A percentile compares a stretch with the other conserved stretches of the same genome.
phyloP scores from a whole-genome alignment of 2,888 invertebrate genomes.

The Trichacis sp. region DNA sequence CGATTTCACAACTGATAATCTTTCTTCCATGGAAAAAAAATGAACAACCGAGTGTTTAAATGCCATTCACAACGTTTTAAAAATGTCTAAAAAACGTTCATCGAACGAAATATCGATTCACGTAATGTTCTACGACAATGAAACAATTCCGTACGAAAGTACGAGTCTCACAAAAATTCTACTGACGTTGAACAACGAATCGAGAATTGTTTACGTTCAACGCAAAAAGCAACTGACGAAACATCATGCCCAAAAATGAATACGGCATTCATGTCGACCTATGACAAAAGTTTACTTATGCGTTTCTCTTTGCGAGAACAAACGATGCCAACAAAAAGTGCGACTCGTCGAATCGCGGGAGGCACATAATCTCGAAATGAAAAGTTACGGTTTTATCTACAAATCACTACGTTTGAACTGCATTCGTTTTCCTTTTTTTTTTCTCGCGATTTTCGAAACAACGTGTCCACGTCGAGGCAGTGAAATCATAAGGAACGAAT shows the following conservation, averaged over 20 bases:
- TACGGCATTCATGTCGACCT: slow-evolving; percentile 62
- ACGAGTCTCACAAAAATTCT: slow-evolving; percentile 3
- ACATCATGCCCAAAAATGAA: slow-evolving; percentile 66
- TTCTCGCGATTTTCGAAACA: no score
- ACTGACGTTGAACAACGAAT: slow-evolving; percentile 1
- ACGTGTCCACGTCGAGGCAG: slow-evolving; percentile 12
- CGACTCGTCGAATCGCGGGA: slow-evolving; percentile 17
- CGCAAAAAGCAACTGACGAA: slow-evolving; percentile 61
- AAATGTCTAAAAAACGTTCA: no score
- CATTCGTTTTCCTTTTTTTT: slow-evolving; percentile 17
- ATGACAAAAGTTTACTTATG: slow-evolving; percentile 49
- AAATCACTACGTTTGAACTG: slow-evolving; percentile 24
- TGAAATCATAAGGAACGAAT: slow-evolving; percentile 47
- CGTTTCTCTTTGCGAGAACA: slow-evolving; percentile 35
- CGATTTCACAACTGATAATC: no score
- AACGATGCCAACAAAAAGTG: slow-evolving; percentile 26
- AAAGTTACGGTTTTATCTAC: slow-evolving; percentile 26
- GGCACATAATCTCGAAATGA: slow-evolving; percentile 25
- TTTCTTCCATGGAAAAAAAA: no score
- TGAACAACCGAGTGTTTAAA: no score
- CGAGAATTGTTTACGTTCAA: slow-evolving; percentile 5
- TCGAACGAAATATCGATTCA: not conserved
- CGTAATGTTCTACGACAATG: not conserved
- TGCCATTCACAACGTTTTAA: no score
- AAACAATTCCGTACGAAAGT: slow-evolving; percentile 6